Evolutionary conservation across 2,113 vertebrate genomes (phyloP), one percentile per base, ranked within the genome.

Genomic region (Corythaeola cristata): DNA sequence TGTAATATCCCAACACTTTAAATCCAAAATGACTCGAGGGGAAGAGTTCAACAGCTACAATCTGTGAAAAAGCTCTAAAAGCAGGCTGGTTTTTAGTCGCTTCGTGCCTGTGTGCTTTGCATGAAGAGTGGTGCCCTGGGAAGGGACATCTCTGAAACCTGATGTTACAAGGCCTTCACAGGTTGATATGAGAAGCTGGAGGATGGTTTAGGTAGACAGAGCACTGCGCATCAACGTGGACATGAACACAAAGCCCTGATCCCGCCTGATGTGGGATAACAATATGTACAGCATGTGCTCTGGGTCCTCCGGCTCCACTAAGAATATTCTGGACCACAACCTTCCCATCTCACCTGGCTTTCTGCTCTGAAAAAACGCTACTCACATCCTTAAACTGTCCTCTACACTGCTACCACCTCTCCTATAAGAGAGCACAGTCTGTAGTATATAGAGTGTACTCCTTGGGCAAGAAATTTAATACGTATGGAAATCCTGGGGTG

Each of bases 281-380:
- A 1, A 10, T 3, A 7, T 0, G 7, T 5, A 19, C 8, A 47
- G 12, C 3, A 3, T 4, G 13, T 0, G 8, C 3, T 86, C 47
- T 66, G 63, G 18, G 27, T 41, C 66, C 30, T 68, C 33, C 49
- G 68, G 53, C 32, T 85, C 37, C 20, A 44, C 30, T 21, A 18
- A 28, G 52, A 49, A 41, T 44, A 19, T 28, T 66, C 81, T 27
- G 45, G 55, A 30, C 17, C 30, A 26, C 35, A 27, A 2, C 6
- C 23, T 69, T 85, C 66, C 44, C 28, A 39, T 21, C 66, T 68
- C n/a, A 28, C n/a, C 23, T 50, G 39, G 18, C 12, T 69, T 56
- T 60, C 45, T 41, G 28, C 37, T 39, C 45, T 44, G 56, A 19
- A 17, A 58, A 66, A 41, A 6, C 22, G 8, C 23, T 7, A 2